Evolutionary conservation across 1,140 invertebrate genomes (phyloP), one percentile per base, ranked within the genome.

Genomic region (Cydia amplana): DNA sequence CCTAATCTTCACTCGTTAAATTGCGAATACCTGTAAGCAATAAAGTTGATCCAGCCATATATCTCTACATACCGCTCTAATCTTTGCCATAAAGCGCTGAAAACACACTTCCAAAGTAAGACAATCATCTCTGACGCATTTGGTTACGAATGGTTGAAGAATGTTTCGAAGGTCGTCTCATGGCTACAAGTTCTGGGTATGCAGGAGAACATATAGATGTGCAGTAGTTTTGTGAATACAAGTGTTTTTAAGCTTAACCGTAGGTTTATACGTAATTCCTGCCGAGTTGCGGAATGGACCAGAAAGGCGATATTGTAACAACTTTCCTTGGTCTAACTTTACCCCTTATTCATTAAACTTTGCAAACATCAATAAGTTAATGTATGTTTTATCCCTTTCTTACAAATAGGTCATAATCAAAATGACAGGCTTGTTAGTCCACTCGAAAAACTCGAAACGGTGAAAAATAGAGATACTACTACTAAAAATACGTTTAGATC

Each of bases 61-160:
- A 4, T 70, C 28, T 70, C 36, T 20, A 28, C 20, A 60, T 23
- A 23, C 32, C 64, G 23, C 64, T 40, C n/a, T 70, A 70, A 70
- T 70, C 65, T 70, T 70, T 70, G 65, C n/a, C 32, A 70, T 36
- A 70, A 36, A 70, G 7, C 65, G 28, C 65, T 43, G 65, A 70
- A 70, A 70, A 70, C 65, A 70, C 32, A 36, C 36, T 67, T 70
- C 28, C 28, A n/a, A 32, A 65, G 28, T 65, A 65, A 32, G 12
- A 70, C 32, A n/a, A 28, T 67, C 25, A 43, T 40, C 65, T 70
- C 65, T 70, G 65, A 70, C 65, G 65, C 65, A 43, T 40, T 14
- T 43, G 32, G 32, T 70, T 70, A 43, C 36, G 32, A 70, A 70
- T 70, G 14, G 65, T 36, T 43, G 28, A 70, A 70, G 65, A 70